These are phyloP conservation scores for Tachycineta bicolor DNA, from an alignment of 2,113 vertebrate genomes.

Conservation along the genomic window DNA sequence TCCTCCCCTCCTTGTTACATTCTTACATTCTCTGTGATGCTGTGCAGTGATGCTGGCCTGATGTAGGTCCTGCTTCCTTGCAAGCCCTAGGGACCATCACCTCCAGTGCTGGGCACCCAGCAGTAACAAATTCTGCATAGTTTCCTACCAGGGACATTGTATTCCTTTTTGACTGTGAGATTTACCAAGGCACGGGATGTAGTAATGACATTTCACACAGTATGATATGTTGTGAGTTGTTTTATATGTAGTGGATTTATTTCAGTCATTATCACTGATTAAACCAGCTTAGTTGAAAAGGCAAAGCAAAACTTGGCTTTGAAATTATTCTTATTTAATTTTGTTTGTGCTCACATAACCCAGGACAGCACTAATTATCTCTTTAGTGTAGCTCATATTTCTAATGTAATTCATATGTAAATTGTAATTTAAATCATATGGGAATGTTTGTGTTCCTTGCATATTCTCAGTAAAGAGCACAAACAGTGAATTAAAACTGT, in stretches of 20 bases:
- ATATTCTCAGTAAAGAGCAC: conserved; percentile 72
- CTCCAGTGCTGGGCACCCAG: not conserved
- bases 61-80: not conserved
- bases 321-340: conserved; percentile 84
- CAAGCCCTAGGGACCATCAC: not conserved
- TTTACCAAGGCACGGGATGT: conserved; percentile 2
- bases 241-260: conserved; percentile 71
- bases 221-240: conserved; percentile 27
- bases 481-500: conserved; percentile 74
- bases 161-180: not conserved
- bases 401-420: conserved; percentile 85
- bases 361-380: conserved; percentile 83
- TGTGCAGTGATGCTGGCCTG: not conserved
- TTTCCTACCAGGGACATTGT: not conserved
- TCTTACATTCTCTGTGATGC: not conserved
- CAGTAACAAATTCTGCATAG: not conserved
- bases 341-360: conserved; percentile 77
- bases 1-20: not conserved
- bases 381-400: conserved; percentile 81
- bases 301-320: conserved; percentile 81
- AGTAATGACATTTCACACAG: conserved; percentile 64
- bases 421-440: conserved; percentile 82
- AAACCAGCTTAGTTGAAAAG: conserved; percentile 77
- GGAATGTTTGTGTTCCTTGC: conserved; percentile 77
- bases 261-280: conserved; percentile 81